Base-by-base conservation (phyloP, 2,113 vertebrate genomes). In the Crotalus horridus region DNA sequence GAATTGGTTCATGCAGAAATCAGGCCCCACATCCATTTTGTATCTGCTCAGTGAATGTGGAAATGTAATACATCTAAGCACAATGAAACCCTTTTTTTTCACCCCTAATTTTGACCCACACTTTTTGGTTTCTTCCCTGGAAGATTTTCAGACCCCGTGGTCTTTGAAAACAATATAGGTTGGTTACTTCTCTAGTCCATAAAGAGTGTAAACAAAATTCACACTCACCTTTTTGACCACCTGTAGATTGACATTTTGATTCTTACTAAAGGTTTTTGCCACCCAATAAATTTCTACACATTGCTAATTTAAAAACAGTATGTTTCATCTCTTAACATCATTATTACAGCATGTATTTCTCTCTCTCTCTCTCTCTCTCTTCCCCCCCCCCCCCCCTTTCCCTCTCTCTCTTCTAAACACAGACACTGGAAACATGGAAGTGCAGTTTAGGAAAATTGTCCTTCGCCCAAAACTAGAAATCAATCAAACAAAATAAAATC, bases 271-370 rank as follows among this genome's bases (percentile, higher is more conserved):
- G 55, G 10, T 74, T 24, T 58, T 48, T 81, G 15, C 15, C 15
- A 20, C 2, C 15, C 86, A 81, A 85, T 88, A 89, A 85, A 85
- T 89, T 89, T 85, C 92, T 92, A 8, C 24, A 89, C 6, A 61
- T 26, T 56, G 54, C 64, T 92, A 89, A 89, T 85, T 89, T 92
- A 59, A 89, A 89, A 88, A 48, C 88, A 85, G 24, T 58, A 43
- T 48, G 26, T 55, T 61, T 92, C 20, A 13, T 89, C 87, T 15
- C 87, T 43, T 61, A 89, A 51, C 74, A 89, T 48, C 24, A 56
- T 64, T 56, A 85, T 58, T 92, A 87, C 64, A 17, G 39, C 87
- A 58, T 29, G n/a, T 81, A 15, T 26, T 13, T 29, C 43, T 89
- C 23, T 48, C 24, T 10, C 39, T 59, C 21, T 1, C 23, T 46